A percentile compares a stretch with the other conserved stretches of the same genome.
Conservation (phyloP, 2,888 invertebrate genomes). For the Callimorpha dominula region DNA sequence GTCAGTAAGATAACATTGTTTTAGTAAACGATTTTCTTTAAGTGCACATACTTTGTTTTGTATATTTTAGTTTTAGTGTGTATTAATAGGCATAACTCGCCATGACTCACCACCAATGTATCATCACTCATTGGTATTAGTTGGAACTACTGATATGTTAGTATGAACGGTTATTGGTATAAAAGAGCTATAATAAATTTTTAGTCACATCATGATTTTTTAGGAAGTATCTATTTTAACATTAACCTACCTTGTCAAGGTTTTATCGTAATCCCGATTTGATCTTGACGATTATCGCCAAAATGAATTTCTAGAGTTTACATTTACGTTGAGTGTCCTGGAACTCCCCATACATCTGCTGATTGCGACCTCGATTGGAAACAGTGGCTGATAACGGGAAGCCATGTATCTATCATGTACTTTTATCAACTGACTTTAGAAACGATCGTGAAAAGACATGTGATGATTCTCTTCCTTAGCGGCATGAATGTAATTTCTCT, state of each 20-base stretch:
- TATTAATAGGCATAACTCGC: neutral
- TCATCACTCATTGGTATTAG: slow-evolving; percentile 9
- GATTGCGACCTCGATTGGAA: no score
- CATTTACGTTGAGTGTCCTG: no score
- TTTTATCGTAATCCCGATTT: no score
- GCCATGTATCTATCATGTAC: neutral
- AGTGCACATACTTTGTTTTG: slow-evolving; percentile 12
- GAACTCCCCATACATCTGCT: no score
- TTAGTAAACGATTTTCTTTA: slow-evolving; percentile 23
- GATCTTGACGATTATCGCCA: no score
- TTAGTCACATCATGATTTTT: no score
- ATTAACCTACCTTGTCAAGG: no score
- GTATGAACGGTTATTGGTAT: neutral
- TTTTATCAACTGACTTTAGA: neutral
- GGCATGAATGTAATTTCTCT: neutral
- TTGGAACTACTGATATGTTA: neutral
- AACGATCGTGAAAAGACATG: neutral
- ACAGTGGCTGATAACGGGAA: no score
- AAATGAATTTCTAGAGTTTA: no score
- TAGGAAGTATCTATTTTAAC: no score
- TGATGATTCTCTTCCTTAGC: neutral
- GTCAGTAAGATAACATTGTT: slow-evolving; percentile 46
- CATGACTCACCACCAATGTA: slow-evolving; percentile 8
- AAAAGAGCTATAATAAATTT: neutral
- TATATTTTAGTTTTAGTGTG: slow-evolving; percentile 8